These are phyloP conservation scores for Neosilurus hyrtlii DNA, from an alignment of 2,797 vertebrate species.

Conservation along the genomic window DNA sequence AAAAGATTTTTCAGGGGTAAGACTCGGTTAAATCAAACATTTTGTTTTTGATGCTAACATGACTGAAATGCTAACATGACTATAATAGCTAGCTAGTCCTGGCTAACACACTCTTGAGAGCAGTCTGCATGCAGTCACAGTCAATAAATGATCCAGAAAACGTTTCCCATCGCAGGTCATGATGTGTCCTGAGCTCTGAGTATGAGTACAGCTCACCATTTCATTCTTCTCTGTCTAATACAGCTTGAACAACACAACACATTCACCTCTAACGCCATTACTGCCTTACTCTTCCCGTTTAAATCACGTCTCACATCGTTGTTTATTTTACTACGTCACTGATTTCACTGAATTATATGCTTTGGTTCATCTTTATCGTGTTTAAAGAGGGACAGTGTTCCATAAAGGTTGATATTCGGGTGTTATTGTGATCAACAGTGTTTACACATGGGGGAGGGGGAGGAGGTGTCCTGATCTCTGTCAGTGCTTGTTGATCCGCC, in stretches of 20 bases:
- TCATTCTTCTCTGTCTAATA: not conserved
- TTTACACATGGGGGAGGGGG: no score
- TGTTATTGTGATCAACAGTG: no score
- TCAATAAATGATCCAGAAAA: not conserved
- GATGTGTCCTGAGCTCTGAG: no score
- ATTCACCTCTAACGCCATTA: not conserved
- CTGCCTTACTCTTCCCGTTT: not conserved
- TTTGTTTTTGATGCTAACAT: not conserved
- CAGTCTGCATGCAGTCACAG: not conserved
- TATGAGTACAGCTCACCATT: not conserved
- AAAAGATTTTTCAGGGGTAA: slow-evolving; percentile 43
- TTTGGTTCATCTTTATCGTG: no score
- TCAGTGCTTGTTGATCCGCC: no score
- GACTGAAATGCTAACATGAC: not conserved
- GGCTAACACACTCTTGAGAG: not conserved
- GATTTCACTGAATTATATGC: no score
- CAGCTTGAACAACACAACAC: not conserved
- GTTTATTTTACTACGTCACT: not conserved
- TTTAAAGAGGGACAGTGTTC: no score
- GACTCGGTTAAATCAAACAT: not conserved
- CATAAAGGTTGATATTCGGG: no score
- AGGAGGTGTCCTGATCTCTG: no score
- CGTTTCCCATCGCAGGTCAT: not conserved
- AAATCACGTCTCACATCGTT: not conserved
- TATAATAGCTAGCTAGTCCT: not conserved